phyloP scores from a whole-genome alignment of 2,797 vertebrate genomes.

The Pseudochaenichthys georgianus region DNA sequence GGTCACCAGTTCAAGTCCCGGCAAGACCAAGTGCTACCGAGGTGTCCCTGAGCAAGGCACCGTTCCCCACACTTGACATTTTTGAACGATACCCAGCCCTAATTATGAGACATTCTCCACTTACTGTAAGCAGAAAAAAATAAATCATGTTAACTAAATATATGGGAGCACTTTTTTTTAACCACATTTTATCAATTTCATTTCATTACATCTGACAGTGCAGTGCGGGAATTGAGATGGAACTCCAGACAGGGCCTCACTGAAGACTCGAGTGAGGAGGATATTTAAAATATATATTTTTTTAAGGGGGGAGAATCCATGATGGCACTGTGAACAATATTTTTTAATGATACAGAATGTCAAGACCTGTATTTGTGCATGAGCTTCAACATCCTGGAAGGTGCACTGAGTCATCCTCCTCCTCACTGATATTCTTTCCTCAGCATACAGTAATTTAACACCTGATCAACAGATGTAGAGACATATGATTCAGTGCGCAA shows the following conservation, averaged over 20 bases:
- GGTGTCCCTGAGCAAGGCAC: too few species aligned
- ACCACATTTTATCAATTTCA: conserved; percentile 25
- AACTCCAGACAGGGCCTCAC: conserved; percentile 12
- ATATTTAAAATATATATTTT: background rate
- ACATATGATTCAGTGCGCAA: conserved; percentile 58
- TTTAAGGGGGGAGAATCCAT: conserved; percentile 32
- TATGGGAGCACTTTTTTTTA: conserved; percentile 20
- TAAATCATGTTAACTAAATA: conserved; percentile 21
- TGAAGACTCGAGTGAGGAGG: background rate
- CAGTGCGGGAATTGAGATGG: conserved; percentile 27
- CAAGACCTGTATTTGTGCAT: conserved; percentile 56
- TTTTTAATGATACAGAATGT: conserved; percentile 47
- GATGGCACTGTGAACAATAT: conserved; percentile 30
- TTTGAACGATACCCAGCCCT: too few species aligned
- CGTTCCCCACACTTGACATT: too few species aligned
- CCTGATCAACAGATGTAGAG: conserved; percentile 61
- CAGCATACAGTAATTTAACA: conserved; percentile 56
- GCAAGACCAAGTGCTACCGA: too few species aligned
- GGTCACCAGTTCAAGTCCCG: too few species aligned
- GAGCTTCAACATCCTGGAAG: conserved; percentile 60
- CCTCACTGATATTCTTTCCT: conserved; percentile 59
- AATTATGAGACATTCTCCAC: too few species aligned
- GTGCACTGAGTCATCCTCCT: conserved; percentile 74
- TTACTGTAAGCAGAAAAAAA: background rate
- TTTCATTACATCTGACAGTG: conserved; percentile 34